These are phyloP conservation scores for Drosophila yakuba DNA, from an alignment of 1,140 invertebrate genomes.

Conservation along the genomic window DNA sequence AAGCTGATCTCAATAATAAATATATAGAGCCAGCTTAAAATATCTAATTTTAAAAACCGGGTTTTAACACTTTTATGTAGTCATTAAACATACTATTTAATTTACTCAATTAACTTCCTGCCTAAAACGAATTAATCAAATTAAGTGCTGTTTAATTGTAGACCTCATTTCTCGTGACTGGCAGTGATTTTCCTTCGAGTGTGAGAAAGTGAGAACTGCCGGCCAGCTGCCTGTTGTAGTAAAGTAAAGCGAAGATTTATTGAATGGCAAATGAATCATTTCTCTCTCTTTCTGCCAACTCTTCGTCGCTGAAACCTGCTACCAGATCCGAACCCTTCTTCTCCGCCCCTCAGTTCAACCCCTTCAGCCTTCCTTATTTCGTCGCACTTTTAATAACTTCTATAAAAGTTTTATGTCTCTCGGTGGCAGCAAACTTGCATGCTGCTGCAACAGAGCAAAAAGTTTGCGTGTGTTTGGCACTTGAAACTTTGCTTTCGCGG, in stretches of 20 bases:
- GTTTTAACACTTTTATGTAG: too few species aligned
- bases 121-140: not conserved
- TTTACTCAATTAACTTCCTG: not conserved
- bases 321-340: slow-evolving; percentile 1
- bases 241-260: slow-evolving; percentile 72
- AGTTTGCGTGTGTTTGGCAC: slow-evolving; percentile 81
- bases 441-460: slow-evolving; percentile 57
- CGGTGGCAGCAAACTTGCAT: slow-evolving; percentile 67
- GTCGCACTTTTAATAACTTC: slow-evolving; percentile 78
- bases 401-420: slow-evolving; percentile 78
- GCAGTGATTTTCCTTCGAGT: slow-evolving; percentile 14
- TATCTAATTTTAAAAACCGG: too few species aligned
- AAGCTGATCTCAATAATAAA: too few species aligned
- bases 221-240: slow-evolving; percentile 49
- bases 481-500: slow-evolving; percentile 63
- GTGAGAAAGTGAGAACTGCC: slow-evolving; percentile 25
- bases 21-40: too few species aligned
- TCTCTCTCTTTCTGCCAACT: slow-evolving; percentile 35
- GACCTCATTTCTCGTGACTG: not conserved
- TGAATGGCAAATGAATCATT: slow-evolving; percentile 76
- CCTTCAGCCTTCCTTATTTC: slow-evolving; percentile 16
- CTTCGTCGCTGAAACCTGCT: slow-evolving; percentile 48
- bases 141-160: not conserved
- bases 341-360: not conserved
- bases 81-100: too few species aligned